Evolutionary conservation across 2,113 vertebrate genomes (phyloP).

Genomic region (Tonatia bakeri): DNA sequence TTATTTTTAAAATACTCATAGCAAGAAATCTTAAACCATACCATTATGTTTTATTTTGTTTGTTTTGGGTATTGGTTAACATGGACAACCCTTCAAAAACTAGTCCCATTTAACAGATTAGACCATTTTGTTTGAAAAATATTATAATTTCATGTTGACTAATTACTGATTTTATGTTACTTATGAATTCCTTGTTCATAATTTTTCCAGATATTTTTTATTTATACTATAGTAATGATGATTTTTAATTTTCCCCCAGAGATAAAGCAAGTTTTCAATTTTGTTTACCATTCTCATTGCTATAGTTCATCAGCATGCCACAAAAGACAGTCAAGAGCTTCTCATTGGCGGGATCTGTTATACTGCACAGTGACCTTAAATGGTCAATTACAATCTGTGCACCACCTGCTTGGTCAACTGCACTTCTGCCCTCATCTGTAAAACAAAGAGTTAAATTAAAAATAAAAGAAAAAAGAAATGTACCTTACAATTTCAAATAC

Average conservation of each 20-base stretch:
- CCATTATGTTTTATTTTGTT: neutral
- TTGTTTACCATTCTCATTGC: constrained; percentile 99
- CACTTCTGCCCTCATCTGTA: constrained; percentile 99
- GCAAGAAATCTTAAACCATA: constrained; percentile 24
- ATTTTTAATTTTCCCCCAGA: constrained; percentile 76
- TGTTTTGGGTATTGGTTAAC: constrained; percentile 2
- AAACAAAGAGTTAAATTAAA: constrained; percentile 99
- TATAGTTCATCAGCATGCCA: constrained; percentile 99
- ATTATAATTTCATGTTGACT: constrained; percentile 50
- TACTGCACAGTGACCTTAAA: constrained; percentile 95
- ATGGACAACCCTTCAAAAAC: neutral
- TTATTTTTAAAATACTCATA: constrained; percentile 22
- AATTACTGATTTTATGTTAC: constrained; percentile 3
- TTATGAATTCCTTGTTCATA: constrained; percentile 32
- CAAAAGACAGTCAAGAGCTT: constrained; percentile 99
- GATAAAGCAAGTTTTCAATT: constrained; percentile 82
- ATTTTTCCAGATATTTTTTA: constrained; percentile 27
- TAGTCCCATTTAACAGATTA: constrained; percentile 4
- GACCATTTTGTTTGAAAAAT: constrained; percentile 41
- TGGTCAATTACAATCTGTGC: constrained; percentile 98
- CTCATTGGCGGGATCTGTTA: constrained; percentile 96
- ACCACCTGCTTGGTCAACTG: constrained; percentile 98
- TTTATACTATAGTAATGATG: constrained; percentile 44
- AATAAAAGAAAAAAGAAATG: constrained; percentile 81
- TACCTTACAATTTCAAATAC: constrained; percentile 73